phyloP scores from a whole-genome alignment of 2,888 invertebrate genomes.

The Notodonta dromedarius region DNA sequence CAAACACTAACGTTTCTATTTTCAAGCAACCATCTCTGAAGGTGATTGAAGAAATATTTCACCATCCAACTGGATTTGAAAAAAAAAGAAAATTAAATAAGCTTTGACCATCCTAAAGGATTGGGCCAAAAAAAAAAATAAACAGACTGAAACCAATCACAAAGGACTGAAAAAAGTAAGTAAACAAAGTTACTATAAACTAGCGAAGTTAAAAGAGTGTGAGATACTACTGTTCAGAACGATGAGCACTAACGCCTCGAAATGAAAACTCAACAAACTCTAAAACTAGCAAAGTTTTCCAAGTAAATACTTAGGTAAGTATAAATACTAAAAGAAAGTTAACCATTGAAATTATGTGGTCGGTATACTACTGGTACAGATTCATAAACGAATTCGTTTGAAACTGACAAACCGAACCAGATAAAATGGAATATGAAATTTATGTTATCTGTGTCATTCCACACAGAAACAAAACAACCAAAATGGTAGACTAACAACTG shows the following conservation, averaged over 20 bases:
- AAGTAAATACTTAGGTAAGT: not conserved
- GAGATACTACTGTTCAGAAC: constrained; percentile 1
- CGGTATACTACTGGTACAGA: not conserved
- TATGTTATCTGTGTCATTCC: not conserved
- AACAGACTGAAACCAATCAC: no score
- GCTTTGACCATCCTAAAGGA: no score
- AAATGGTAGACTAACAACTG: no score
- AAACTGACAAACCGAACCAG: not conserved
- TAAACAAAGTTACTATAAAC: no score
- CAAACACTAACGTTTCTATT: not conserved
- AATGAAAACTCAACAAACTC: not conserved
- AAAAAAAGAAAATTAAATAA: no score
- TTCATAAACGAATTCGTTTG: not conserved
- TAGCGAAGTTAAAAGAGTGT: not conserved
- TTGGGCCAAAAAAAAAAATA: no score
- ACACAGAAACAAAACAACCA: no score
- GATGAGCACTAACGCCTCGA: not conserved
- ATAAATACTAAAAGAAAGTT: not conserved
- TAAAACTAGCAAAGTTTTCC: no score
- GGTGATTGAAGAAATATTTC: no score
- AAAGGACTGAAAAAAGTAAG: no score
- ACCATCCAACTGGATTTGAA: no score
- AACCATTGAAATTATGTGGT: not conserved
- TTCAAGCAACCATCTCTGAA: no score
- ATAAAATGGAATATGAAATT: not conserved